Evolutionary conservation across 2,113 vertebrate species (phyloP).

Genomic region (Lepisosteus osseus): DNA sequence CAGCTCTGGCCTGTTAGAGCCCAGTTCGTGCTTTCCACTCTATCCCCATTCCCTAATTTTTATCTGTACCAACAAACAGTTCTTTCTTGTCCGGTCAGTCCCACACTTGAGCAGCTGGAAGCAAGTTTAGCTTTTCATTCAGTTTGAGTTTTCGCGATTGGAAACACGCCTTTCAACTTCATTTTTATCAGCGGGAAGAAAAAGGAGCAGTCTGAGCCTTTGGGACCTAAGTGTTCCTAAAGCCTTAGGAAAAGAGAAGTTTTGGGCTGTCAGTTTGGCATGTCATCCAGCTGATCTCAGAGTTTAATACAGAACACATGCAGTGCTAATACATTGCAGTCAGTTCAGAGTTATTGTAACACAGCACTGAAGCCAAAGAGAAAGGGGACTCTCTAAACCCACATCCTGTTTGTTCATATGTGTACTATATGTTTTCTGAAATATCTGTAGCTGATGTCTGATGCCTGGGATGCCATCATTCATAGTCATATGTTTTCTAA

Average conservation of each 20-base stretch:
- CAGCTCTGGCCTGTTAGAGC: too few relatives aligned
- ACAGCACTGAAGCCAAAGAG: not conserved
- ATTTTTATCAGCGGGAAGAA: not conserved
- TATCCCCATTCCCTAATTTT: too few relatives aligned
- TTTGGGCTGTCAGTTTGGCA: not conserved
- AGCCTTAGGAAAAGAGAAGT: not conserved
- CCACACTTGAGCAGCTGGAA: too few relatives aligned
- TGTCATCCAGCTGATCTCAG: not conserved
- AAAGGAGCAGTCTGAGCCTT: not conserved
- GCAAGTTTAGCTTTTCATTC: too few relatives aligned
- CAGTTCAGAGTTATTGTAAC: not conserved
- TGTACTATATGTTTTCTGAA: not conserved
- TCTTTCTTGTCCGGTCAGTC: too few relatives aligned
- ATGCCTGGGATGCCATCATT: not conserved
- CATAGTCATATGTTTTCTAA: not conserved
- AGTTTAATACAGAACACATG: conserved; percentile 1
- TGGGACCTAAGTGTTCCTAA: not conserved
- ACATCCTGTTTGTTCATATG: not conserved
- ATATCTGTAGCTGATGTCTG: not conserved
- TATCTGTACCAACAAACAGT: too few relatives aligned
- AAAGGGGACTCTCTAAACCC: not conserved
- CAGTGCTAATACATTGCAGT: not conserved
- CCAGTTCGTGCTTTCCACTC: too few relatives aligned
- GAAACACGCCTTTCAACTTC: too few relatives aligned
- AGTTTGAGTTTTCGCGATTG: too few relatives aligned